These are phyloP conservation scores for Dolichallabes microphthalmus DNA, from an alignment of 2,113 vertebrate genomes.

Conservation along the genomic window DNA sequence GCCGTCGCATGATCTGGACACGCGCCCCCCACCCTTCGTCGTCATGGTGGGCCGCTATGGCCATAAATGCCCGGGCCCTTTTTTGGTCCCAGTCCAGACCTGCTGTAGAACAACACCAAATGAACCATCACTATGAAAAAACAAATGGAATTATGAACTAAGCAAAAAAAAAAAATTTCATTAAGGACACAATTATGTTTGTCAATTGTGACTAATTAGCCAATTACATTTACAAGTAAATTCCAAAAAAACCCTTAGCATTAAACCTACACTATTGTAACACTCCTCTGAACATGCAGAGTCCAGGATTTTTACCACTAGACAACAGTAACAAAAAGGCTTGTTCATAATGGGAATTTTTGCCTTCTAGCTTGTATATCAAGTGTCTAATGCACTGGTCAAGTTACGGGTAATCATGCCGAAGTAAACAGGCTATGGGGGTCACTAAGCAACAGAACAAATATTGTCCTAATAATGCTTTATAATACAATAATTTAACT, in stretches of 20 bases:
- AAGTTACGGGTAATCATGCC: constrained; percentile 9
- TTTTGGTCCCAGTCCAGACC: too few species aligned
- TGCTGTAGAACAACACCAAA: too few species aligned
- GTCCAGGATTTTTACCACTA: constrained; percentile 20
- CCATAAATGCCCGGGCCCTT: too few species aligned
- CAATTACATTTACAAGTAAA: background rate
- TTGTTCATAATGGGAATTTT: background rate
- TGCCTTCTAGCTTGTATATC: background rate
- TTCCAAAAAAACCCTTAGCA: background rate
- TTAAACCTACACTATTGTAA: too few species aligned
- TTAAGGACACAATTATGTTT: background rate
- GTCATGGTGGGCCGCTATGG: too few species aligned
- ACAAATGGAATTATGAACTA: too few species aligned
- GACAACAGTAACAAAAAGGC: background rate
- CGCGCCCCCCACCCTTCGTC: too few species aligned
- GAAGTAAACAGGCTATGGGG: background rate
- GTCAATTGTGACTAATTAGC: background rate
- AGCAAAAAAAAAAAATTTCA: background rate
- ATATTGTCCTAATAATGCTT: background rate
- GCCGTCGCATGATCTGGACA: too few species aligned
- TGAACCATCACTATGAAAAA: too few species aligned
- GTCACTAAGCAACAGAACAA: background rate
- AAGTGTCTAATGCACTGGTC: constrained; percentile 5
- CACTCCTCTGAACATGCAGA: background rate
- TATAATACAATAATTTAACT: constrained; percentile 7